Percentiles rank a stretch among this genome's conserved stretches.
Evolutionary conservation across 2,113 vertebrate species (phyloP).

Genomic region (Pollachius pollachius): DNA sequence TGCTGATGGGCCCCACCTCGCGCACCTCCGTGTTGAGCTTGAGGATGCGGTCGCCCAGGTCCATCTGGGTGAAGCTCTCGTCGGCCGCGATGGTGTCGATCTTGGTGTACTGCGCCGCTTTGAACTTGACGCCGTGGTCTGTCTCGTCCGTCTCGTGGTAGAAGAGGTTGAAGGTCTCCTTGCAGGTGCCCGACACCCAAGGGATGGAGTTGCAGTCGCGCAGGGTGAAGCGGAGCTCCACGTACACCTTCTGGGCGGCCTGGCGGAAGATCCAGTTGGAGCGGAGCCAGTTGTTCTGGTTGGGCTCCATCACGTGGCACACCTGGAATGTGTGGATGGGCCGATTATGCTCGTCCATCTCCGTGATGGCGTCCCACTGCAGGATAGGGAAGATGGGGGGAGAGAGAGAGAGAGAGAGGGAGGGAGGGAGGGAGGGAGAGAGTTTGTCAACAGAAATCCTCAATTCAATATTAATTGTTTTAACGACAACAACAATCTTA

Average conservation of each 20-base stretch:
- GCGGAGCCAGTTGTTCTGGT: constrained; percentile 97
- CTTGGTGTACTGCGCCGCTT: constrained; percentile 85
- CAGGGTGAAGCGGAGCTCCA: constrained; percentile 93
- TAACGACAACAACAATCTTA: background rate
- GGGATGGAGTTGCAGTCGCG: constrained; percentile 97
- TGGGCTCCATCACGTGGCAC: constrained; percentile 95
- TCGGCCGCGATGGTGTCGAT: constrained; percentile 95
- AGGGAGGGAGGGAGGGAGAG: background rate
- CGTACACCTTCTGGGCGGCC: constrained; percentile 91
- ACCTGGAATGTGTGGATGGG: constrained; percentile 97
- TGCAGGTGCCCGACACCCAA: constrained; percentile 93
- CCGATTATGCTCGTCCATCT: constrained; percentile 95
- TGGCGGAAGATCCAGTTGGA: constrained; percentile 94
- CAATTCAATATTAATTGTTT: constrained; percentile 5
- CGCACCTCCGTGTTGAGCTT: constrained; percentile 95
- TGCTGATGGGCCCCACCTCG: constrained; percentile 88
- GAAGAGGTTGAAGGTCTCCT: constrained; percentile 95
- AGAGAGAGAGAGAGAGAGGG: background rate
- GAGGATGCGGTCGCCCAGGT: constrained; percentile 92
- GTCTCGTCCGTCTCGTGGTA: constrained; percentile 91
- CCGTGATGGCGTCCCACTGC: constrained; percentile 96
- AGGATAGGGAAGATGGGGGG: constrained; percentile 40
- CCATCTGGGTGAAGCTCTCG: constrained; percentile 97
- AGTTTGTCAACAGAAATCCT: background rate
- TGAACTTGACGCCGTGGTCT: constrained; percentile 83